Evolutionary conservation across 2,797 vertebrate genomes (phyloP).

Genomic region (Chromis chromis): DNA sequence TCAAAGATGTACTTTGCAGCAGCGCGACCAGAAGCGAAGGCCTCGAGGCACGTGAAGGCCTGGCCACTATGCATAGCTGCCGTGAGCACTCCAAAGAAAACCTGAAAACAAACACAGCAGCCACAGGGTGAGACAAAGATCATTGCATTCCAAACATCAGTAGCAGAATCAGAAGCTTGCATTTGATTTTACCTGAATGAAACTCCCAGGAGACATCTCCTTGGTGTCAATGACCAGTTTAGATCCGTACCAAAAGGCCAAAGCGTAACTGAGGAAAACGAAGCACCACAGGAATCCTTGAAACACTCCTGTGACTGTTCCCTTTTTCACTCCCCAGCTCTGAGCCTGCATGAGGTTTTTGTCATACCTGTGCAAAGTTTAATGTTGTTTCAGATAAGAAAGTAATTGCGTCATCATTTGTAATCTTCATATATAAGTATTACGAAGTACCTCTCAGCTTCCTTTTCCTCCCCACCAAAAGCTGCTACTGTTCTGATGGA

Average conservation of each 20-base stretch:
- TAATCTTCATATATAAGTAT: no score
- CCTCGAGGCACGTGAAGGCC: constrained; percentile 86
- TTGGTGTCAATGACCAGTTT: constrained; percentile 85
- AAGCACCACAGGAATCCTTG: constrained; percentile 87
- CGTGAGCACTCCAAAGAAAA: constrained; percentile 88
- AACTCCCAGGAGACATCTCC: constrained; percentile 84
- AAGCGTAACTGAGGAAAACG: constrained; percentile 85
- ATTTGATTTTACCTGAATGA: constrained; percentile 81
- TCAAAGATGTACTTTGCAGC: constrained; percentile 87
- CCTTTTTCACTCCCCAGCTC: constrained; percentile 86
- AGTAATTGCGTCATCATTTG: neutral
- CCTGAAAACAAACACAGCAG: constrained; percentile 67
- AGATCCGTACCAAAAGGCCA: constrained; percentile 89
- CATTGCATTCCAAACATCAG: neutral
- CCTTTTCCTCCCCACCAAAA: constrained; percentile 86
- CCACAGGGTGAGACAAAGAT: neutral
- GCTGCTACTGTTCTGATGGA: constrained; percentile 87
- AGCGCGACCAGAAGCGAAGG: constrained; percentile 86
- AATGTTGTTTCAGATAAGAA: neutral
- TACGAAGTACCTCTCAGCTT: constrained; percentile 78
- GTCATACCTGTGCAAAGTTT: constrained; percentile 82
- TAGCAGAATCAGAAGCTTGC: no score
- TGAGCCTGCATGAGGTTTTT: constrained; percentile 83
- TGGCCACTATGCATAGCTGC: constrained; percentile 86
- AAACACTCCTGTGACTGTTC: constrained; percentile 82